Conservation (phyloP, 2,113 vertebrate genomes). For the Neogale vison region DNA sequence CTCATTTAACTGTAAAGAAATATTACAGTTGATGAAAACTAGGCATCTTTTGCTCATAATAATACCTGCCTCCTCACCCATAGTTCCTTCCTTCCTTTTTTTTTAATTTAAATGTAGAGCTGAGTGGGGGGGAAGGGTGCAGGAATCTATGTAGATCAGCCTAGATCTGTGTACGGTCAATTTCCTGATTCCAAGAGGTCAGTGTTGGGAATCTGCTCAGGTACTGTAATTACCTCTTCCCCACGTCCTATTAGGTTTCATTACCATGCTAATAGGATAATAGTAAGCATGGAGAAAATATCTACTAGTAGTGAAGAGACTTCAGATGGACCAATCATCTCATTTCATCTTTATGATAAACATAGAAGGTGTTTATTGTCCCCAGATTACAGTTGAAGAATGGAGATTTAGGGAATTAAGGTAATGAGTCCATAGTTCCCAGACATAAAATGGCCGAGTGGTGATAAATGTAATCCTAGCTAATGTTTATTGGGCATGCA, state of each 20-base stretch:
- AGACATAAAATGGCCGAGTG: not conserved
- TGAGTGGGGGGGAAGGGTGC: not conserved
- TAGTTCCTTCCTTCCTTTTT: too few relatives aligned
- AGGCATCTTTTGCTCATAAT: too few relatives aligned
- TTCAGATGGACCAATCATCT: not conserved
- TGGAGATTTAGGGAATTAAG: not conserved
- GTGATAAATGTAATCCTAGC: not conserved
- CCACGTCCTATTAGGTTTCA: not conserved
- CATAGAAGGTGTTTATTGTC: not conserved
- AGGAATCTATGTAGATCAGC: not conserved
- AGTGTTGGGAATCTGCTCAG: not conserved
- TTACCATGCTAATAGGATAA: not conserved
- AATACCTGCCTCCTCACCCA: too few relatives aligned
- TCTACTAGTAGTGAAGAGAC: not conserved
- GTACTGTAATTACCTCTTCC: not conserved
- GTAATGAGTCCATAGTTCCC: not conserved
- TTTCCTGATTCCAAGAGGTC: not conserved
- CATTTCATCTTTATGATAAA: conserved; percentile 10
- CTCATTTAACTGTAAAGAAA: too few relatives aligned
- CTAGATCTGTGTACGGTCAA: not conserved
- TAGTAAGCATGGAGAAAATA: too few relatives aligned
- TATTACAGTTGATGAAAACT: too few relatives aligned
- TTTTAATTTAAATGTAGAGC: not conserved
- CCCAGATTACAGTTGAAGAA: not conserved
- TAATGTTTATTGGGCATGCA: not conserved